Base-by-base conservation (phyloP, 2,888 invertebrate species). In the Dilophus febrilis region DNA sequence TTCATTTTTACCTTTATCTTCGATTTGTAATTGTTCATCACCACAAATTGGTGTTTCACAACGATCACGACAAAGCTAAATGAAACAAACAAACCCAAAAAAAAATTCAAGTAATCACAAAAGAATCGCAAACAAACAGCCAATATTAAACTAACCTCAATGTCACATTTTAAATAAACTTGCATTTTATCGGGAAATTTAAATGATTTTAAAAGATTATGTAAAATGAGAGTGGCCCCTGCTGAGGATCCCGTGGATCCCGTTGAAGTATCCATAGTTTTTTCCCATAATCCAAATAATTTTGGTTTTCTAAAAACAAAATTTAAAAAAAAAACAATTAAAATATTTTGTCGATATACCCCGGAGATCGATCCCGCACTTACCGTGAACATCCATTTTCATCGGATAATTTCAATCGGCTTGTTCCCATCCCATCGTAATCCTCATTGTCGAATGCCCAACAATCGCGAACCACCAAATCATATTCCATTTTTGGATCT, bases 141-240 rank as follows among this genome's bases (percentile, higher is more conserved):
- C 43, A 35, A 44, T 22, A 18, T 16, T 22, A 16, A 12, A 22
- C 52, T 59, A 61, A 76, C 75, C 67, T 79, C 78, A 45, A 81
- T 74, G 50, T 80, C 80, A 56, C 81, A 81, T 12, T 77, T 77
- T 2, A 81, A 57, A 49, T 71, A 79, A 1, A 81, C 77, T 59
- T 78, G 74, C 45, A 74, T 72, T 17, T 71, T 72, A 45, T 80
- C 80, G 1, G 80, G 80, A 53, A 81, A 81, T 46, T 78, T 73
- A 59, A 81, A 81, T 0, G 80, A 77, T 48, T 71, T 74, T 10
- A 81, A 67, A 56, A 71, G 74, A 47, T 74, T 76, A 52, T 74
- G 74, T 17, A 76, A 72, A 30, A 77, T 70, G 18, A 73, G 57
- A 3, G 73, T 74, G 0, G 74, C 76, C 2, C 72, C 75, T 43